Base-by-base conservation (phyloP, 2,113 vertebrate species). In the Phoenicopterus ruber region DNA sequence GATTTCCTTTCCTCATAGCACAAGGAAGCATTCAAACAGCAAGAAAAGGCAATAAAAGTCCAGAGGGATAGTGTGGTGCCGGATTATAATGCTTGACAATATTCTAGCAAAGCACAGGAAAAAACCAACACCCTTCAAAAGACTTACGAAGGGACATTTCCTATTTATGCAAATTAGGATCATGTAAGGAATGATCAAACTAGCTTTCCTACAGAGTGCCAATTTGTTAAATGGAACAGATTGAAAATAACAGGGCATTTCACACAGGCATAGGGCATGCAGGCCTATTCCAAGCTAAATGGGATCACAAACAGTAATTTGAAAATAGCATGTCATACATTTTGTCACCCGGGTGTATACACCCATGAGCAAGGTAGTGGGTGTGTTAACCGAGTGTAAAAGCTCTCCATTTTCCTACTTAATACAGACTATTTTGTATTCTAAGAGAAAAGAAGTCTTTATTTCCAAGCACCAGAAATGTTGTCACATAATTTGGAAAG, bases 231-330 rank as follows among this genome's bases (percentile, higher is more conserved):
- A 81, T 66, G 72, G 86, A 97, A 88, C 93, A 94, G 50, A 93
- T 28, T 96, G 93, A 88, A 96, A 96, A 94, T 95, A 96, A 66
- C 62, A 77, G 26, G 40, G 16, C 66, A 91, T 92, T 96, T 94
- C 63, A 83, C 50, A 76, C 18, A 93, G 38, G 29, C 61, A 57
- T 5, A 79, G 36, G 61, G 52, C 72, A 69, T 44, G n/a, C 40
- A 72, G 36, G 31, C 44, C 52, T 91, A 40, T 91, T 85, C 47
- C 38, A 89, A 50, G 38, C 22, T 77, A 84, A 95, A 87, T 59
- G n/a, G 65, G 20, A 93, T 69, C 72, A 85, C 72, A 79, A 91
- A 57, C 17, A 63, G 46, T 49, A 47, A 86, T 94, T 86, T 94
- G 52, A 91, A 94, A 96, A 82, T 44, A 66, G 7, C 36, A 16